Conservation (phyloP, 2,113 vertebrate species). For the Tonatia bakeri region DNA sequence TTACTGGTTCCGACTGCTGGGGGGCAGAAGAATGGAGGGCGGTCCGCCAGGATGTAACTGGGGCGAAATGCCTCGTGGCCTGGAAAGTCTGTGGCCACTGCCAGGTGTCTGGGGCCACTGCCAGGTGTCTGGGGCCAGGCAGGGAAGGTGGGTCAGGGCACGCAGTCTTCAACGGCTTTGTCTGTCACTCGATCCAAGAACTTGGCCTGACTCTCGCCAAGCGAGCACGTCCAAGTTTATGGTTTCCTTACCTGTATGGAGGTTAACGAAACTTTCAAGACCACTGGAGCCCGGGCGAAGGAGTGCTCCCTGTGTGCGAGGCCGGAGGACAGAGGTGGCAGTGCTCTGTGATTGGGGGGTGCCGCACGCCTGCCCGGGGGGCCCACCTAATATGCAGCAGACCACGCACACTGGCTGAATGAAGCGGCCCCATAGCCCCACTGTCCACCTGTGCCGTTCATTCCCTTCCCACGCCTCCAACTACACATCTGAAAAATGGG, state of each 20-base stretch:
- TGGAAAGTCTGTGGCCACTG: not conserved
- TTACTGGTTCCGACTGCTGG: not conserved
- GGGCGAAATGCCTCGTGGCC: not conserved
- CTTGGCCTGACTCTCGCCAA: not conserved
- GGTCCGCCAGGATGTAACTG: not conserved
- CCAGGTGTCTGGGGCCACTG: not conserved
- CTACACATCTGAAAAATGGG: not conserved
- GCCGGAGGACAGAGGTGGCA: not conserved
- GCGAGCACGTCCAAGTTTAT: not conserved
- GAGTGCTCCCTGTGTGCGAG: not conserved
- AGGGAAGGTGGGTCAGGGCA: not conserved
- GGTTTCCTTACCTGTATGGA: not conserved
- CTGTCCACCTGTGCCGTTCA: not conserved
- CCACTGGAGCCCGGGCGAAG: too few relatives aligned
- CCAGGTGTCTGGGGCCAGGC: not conserved
- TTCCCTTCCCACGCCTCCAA: not conserved
- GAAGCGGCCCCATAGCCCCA: fast-evolving
- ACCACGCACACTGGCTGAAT: not conserved
- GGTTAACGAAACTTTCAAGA: not conserved
- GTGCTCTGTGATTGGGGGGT: not conserved
- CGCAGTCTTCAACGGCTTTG: not conserved
- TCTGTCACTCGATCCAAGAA: not conserved
- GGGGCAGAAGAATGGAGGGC: not conserved
- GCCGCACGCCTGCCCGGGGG: fast-evolving
- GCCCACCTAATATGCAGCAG: not conserved